Evolutionary conservation across 2,888 invertebrate genomes (phyloP).

Genomic region (Drosophila mettleri): DNA sequence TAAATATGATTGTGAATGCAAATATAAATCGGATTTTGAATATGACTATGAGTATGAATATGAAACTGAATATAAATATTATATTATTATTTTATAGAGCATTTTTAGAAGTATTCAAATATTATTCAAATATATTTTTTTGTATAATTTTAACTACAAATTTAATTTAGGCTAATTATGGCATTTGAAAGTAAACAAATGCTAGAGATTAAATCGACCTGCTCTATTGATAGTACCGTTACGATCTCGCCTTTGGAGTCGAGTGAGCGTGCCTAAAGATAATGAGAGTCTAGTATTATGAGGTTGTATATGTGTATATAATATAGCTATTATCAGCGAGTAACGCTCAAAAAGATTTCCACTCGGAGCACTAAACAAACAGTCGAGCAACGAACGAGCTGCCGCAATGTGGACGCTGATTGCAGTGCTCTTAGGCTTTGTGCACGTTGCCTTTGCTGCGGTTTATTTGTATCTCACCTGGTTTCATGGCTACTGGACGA

Average conservation of each 20-base stretch:
- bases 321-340: conserved; percentile 14
- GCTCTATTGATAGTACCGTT: not conserved
- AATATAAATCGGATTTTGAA: too few species aligned
- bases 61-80: too few species aligned
- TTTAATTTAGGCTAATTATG: not conserved
- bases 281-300: not conserved
- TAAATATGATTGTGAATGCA: too few species aligned
- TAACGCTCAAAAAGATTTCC: not conserved
- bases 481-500: conserved; percentile 83
- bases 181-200: not conserved
- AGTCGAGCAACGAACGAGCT: conserved; percentile 37
- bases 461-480: conserved; percentile 74
- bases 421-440: conserved; percentile 24
- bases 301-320: not conserved
- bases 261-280: conserved; percentile 9
- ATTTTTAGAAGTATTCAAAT: too few species aligned
- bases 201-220: not conserved
- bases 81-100: too few species aligned
- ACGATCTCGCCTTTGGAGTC: not conserved
- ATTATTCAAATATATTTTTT: too few species aligned
- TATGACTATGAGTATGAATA: too few species aligned
- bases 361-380: conserved; percentile 11
- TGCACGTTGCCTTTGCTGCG: conserved; percentile 38
- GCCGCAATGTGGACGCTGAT: conserved; percentile 45
- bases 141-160: not conserved